Conservation (phyloP, 2,113 vertebrate species). For the Forbesichthys papilliferus region DNA sequence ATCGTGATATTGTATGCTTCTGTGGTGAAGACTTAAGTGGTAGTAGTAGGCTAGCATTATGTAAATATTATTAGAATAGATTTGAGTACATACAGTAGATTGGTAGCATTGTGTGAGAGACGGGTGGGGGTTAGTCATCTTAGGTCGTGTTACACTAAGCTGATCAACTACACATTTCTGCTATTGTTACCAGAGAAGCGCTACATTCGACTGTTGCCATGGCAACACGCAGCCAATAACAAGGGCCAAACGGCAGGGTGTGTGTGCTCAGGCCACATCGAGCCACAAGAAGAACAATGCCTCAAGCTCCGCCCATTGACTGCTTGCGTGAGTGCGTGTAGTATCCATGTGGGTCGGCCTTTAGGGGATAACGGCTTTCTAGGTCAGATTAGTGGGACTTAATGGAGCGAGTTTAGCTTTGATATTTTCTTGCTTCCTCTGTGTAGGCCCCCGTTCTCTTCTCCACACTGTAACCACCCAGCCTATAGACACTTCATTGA, state of each 20-base stretch:
- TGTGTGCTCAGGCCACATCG: slow-evolving; percentile 74
- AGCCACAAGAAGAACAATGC: slow-evolving; percentile 66
- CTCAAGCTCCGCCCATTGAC: slow-evolving; percentile 47
- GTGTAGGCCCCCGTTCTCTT: slow-evolving; percentile 14
- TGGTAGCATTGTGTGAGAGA: too few relatives aligned
- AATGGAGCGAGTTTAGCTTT: slow-evolving; percentile 45
- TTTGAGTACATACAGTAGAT: background rate
- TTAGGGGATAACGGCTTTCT: slow-evolving; percentile 23
- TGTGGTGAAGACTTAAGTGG: too few relatives aligned
- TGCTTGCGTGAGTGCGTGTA: slow-evolving; percentile 28
- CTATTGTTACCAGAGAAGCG: slow-evolving; percentile 27
- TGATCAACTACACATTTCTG: slow-evolving; percentile 4
- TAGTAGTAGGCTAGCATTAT: background rate
- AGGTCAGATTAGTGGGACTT: slow-evolving; percentile 43
- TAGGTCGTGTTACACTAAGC: slow-evolving; percentile 33
- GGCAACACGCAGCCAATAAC: slow-evolving; percentile 65
- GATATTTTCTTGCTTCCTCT: slow-evolving; percentile 14
- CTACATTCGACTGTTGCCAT: slow-evolving; percentile 44
- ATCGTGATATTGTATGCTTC: too few relatives aligned
- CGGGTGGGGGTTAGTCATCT: slow-evolving; percentile 14
- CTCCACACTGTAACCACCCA: background rate
- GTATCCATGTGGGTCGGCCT: slow-evolving; percentile 14
- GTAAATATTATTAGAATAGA: background rate
- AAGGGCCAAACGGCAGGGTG: slow-evolving; percentile 48
- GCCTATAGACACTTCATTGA: background rate